Base-by-base conservation (phyloP, 2,113 vertebrate genomes). In the Thalassarche chlororhynchos region DNA sequence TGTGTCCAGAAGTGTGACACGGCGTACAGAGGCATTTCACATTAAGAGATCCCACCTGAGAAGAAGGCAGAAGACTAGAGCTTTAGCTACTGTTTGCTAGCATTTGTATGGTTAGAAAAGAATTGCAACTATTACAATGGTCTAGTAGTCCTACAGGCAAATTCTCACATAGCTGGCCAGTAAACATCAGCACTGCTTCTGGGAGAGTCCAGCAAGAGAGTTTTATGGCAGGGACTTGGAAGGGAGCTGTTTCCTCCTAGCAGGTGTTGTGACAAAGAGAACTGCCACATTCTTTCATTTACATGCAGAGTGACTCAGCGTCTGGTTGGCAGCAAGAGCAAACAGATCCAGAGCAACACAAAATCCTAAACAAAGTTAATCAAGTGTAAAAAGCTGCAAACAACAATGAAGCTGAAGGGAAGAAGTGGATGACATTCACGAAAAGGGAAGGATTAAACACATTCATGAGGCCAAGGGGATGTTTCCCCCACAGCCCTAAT, bases 1-100 rank as follows among this genome's bases (percentile, higher is more conserved):
- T 99, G 97, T 99, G 99, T 76, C 99, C 99, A 5, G 99, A 99
- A 5, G 99, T 99, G 98, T 99, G 99, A 95, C 99, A 99, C 0
- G 99, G 99, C 5, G 99, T 99, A 12, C 98, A 98, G 84, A 99
- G 98, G 95, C 99, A 99, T 98, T 99, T 99, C 75, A 99, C 98
- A 42, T 66, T 98, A 21, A 99, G 99, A 23, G 99, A 99, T 79
- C 99, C 99, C 96, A 99, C 97, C 99, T 99, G 91, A 65, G 87
- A 84, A 97, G 54, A 61, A 80, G 91, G 80, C 51, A n/a, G 58
- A 68, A 40, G 61, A 84, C n/a, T 93, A 40, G 42, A 97, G 95
- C 96, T 96, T 61, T 91, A 72, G 94, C 89, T 91, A 57, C 87
- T 15, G 70, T 55, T 71, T 23, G 81, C 76, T 77, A 58, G 75